phyloP scores from a whole-genome alignment of 1,140 invertebrate species.

The Leucophenga varia region DNA sequence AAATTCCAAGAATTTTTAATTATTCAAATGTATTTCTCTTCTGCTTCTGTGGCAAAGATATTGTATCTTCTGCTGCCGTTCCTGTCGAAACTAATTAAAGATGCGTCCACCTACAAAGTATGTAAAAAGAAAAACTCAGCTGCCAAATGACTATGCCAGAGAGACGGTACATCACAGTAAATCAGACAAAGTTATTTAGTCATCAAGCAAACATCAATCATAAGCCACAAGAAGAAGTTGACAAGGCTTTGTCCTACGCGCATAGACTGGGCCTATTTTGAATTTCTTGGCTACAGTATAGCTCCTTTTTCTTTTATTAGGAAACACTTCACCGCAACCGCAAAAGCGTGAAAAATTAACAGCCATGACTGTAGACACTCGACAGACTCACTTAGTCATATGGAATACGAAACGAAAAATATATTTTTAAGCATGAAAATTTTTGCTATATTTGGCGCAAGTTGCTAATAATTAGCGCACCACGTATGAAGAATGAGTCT shows the following conservation, averaged over 20 bases:
- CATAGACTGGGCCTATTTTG: too few species aligned
- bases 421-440: constrained; percentile 28
- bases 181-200: constrained; percentile 53
- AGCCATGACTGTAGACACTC: constrained; percentile 41
- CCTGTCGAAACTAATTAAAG: constrained; percentile 48
- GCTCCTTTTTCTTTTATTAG: too few species aligned
- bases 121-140: constrained; percentile 8
- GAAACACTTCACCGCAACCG: constrained; percentile 20
- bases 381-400: constrained; percentile 5
- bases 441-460: constrained; percentile 48
- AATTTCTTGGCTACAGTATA: too few species aligned
- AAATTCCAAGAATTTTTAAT: constrained; percentile 49
- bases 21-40: constrained; percentile 54
- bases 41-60: too few species aligned
- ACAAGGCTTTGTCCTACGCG: constrained; percentile 22
- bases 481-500: constrained; percentile 13
- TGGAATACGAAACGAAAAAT: too few species aligned
- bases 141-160: constrained; percentile 14
- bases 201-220: constrained; percentile 52
- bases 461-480: too few species aligned
- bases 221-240: constrained; percentile 36
- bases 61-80: too few species aligned
- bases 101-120: constrained; percentile 44
- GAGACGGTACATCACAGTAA: constrained; percentile 9
- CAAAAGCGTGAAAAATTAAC: constrained; percentile 52